phyloP scores from a whole-genome alignment of 2,888 invertebrate genomes.

The Cabera pusaria region DNA sequence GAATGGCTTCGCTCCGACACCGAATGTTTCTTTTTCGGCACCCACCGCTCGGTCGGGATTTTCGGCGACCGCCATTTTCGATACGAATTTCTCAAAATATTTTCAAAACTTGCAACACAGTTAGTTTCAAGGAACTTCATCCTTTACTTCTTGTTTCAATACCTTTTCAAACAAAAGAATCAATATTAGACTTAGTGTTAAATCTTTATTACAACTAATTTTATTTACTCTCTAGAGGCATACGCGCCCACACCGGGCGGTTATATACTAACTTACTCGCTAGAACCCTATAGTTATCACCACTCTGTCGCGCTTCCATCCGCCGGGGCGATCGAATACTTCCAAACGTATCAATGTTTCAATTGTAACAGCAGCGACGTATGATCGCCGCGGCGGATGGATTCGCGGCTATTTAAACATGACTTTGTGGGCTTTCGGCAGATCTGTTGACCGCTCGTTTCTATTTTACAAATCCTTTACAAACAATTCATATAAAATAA shows the following conservation, averaged over 20 bases:
- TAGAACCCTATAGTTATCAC: slow-evolving; percentile 59
- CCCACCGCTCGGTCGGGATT: slow-evolving; percentile 54
- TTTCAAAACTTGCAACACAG: slow-evolving; percentile 82
- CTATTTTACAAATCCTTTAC: slow-evolving; percentile 34
- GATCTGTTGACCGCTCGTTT: slow-evolving; percentile 31
- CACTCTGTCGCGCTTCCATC: slow-evolving; percentile 25
- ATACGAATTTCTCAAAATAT: slow-evolving; percentile 73
- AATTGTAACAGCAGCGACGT: not conserved
- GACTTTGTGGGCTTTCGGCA: slow-evolving; percentile 33
- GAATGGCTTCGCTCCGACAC: slow-evolving; percentile 56
- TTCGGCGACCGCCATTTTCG: slow-evolving; percentile 71
- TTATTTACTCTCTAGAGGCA: slow-evolving; percentile 71
- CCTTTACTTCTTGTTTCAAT: slow-evolving; percentile 93
- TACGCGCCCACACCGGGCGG: slow-evolving; percentile 51
- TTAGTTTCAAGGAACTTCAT: slow-evolving; percentile 86
- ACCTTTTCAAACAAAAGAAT: slow-evolving; percentile 93
- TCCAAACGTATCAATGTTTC: not conserved
- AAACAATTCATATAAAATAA: slow-evolving; percentile 32
- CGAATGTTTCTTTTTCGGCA: slow-evolving; percentile 62
- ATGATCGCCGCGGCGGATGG: slow-evolving; percentile 2
- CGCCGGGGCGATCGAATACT: slow-evolving; percentile 1
- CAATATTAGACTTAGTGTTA: slow-evolving; percentile 84
- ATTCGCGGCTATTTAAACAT: slow-evolving; percentile 23
- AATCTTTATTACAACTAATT: slow-evolving; percentile 76
- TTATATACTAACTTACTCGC: slow-evolving; percentile 69